A percentile compares a stretch with the other conserved stretches of the same genome.
phyloP scores from a whole-genome alignment of 1,140 invertebrate genomes.

The Armadillidium nasatum region DNA sequence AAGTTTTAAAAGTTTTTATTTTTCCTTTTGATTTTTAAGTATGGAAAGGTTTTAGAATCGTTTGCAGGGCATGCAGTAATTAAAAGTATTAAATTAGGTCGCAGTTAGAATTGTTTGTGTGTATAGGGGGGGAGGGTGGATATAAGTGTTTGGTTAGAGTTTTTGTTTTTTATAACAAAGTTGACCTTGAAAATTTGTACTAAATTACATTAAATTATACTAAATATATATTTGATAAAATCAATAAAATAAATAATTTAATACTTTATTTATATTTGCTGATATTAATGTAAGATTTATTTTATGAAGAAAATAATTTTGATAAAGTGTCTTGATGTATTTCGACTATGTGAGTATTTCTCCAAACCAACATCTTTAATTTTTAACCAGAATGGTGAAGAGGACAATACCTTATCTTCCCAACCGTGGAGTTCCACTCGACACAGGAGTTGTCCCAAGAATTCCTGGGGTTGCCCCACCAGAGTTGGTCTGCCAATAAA shows the following conservation, averaged over 20 bases:
- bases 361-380: too few species aligned
- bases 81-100: too few species aligned
- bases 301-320: background rate
- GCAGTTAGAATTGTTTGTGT: too few species aligned
- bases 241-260: background rate
- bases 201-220: too few species aligned
- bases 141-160: too few species aligned
- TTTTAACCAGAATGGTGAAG: slow-evolving; percentile 67
- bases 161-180: too few species aligned
- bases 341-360: too few species aligned
- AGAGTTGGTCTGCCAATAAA: slow-evolving; percentile 8
- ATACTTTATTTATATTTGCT: background rate
- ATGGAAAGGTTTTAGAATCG: too few species aligned
- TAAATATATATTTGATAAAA: background rate
- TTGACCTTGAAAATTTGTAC: too few species aligned
- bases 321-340: background rate
- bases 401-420: slow-evolving; percentile 71
- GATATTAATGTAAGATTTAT: background rate
- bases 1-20: background rate
- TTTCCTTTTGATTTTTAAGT: background rate
- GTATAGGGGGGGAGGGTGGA: too few species aligned
- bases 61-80: too few species aligned
- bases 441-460: slow-evolving; percentile 31
- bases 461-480: slow-evolving; percentile 27
- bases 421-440: slow-evolving; percentile 59